These are phyloP conservation scores for Lacanobia oleracea DNA, from an alignment of 2,888 invertebrate genomes.

Conservation along the genomic window DNA sequence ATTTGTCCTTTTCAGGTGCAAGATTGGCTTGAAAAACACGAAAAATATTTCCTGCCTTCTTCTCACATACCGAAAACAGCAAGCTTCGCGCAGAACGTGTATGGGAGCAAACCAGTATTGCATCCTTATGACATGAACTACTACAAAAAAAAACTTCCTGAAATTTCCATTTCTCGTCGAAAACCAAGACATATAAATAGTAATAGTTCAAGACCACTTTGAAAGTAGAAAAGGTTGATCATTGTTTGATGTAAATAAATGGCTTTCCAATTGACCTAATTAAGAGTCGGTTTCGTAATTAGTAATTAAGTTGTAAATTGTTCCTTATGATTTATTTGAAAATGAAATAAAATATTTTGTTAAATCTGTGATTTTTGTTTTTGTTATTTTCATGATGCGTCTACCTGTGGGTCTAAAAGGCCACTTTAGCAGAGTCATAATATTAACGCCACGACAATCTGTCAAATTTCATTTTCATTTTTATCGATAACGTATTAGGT, in stretches of 20 bases:
- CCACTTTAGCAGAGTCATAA: no score
- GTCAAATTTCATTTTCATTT: no score
- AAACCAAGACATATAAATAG: no score
- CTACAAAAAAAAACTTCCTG: neutral
- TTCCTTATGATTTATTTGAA: neutral
- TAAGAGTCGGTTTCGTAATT: neutral
- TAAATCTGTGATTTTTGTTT: neutral
- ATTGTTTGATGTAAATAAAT: neutral
- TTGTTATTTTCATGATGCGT: neutral
- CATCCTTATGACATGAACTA: neutral
- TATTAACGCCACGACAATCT: no score
- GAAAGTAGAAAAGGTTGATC: neutral
- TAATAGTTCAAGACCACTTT: neutral
- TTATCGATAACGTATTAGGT: no score
- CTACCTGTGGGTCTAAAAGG: no score
- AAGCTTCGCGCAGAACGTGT: constrained; percentile 26
- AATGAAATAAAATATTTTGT: neutral
- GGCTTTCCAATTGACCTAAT: no score
- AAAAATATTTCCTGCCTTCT: constrained; percentile 45
- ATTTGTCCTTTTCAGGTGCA: constrained; percentile 38
- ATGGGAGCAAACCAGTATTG: neutral
- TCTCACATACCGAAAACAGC: constrained; percentile 1
- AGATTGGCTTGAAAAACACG: constrained; percentile 50
- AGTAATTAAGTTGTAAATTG: no score
- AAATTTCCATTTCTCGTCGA: neutral